phyloP scores from a whole-genome alignment of 2,888 invertebrate species.

The Amblyjoppa proteus region DNA sequence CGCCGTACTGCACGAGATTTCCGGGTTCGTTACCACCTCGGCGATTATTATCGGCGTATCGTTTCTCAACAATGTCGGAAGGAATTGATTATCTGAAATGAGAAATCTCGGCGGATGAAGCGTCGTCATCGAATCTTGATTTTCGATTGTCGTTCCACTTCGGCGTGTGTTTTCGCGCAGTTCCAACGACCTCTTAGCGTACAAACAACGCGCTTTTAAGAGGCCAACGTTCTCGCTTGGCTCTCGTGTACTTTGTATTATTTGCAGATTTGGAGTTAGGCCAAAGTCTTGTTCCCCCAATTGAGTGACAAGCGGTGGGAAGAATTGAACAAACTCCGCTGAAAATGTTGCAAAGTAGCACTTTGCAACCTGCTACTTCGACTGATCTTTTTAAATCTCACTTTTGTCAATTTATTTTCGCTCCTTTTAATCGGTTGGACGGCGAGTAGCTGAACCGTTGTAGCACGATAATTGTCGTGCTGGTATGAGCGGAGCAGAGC shows the following conservation, averaged over 20 bases:
- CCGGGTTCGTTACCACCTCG: conserved; percentile 55
- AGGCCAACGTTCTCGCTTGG: conserved; percentile 31
- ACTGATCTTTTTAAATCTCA: neutral
- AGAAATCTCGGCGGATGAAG: conserved; percentile 55
- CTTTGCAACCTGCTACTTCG: neutral
- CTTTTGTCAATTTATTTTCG: neutral
- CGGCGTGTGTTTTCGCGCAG: neutral
- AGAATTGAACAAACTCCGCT: neutral
- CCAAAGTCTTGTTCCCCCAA: neutral
- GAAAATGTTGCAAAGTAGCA: neutral
- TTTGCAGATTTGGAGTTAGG: conserved; percentile 39
- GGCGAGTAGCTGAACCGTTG: conserved; percentile 23
- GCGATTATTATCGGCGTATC: conserved; percentile 51
- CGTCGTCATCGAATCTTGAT: conserved; percentile 1
- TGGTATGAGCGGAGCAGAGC: neutral
- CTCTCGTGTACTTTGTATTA: conserved; percentile 9
- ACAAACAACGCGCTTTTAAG: conserved; percentile 13
- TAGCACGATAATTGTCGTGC: conserved; percentile 28
- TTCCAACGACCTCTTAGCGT: conserved; percentile 4
- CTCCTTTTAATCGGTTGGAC: conserved; percentile 2
- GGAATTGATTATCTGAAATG: conserved; percentile 62
- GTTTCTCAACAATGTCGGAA: conserved; percentile 53
- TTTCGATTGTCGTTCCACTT: conserved; percentile 20
- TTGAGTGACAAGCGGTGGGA: conserved; percentile 12
- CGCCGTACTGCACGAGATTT: conserved; percentile 38